These are phyloP conservation scores for Aphelenchoides avenae DNA, from an alignment of 1,140 invertebrate species.

Conservation along the genomic window DNA sequence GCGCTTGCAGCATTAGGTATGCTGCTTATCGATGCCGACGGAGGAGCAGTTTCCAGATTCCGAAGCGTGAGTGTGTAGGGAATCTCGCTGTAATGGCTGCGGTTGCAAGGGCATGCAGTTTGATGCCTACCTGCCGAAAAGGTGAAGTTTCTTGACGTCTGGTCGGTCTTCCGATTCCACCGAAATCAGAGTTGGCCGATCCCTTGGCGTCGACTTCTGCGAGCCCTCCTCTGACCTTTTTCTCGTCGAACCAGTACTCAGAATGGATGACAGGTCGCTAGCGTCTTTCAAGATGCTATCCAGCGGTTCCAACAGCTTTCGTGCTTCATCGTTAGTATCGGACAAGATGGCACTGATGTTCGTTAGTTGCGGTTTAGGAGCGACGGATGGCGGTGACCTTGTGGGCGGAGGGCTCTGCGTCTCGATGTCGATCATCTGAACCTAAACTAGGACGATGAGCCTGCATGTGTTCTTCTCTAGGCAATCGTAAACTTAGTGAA, in stretches of 20 bases:
- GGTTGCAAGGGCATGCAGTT: too few species aligned
- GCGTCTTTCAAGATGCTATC: constrained; percentile 41
- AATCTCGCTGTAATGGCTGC: too few species aligned
- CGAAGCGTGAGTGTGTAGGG: constrained; percentile 45
- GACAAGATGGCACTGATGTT: not conserved
- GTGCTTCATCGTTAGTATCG: not conserved
- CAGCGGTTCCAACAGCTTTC: constrained; percentile 29
- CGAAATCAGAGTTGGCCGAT: constrained; percentile 24
- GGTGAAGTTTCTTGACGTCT: constrained; percentile 35
- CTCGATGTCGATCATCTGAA: not conserved
- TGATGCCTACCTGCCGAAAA: constrained; percentile 29
- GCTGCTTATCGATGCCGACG: not conserved
- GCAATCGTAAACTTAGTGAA: too few species aligned
- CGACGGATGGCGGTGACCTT: constrained; percentile 1
- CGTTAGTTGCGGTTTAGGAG: too few species aligned
- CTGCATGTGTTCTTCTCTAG: not conserved
- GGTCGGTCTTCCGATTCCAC: constrained; percentile 37
- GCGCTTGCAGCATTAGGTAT: not conserved
- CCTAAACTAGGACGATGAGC: not conserved
- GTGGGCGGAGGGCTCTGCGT: not conserved
- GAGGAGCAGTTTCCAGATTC: constrained; percentile 12
- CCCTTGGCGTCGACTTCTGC: not conserved
- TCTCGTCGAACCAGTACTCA: constrained; percentile 9
- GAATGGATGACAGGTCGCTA: constrained; percentile 14
- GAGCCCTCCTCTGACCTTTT: not conserved